phyloP scores from a whole-genome alignment of 2,113 vertebrate species.

The Notothenia coriiceps region DNA sequence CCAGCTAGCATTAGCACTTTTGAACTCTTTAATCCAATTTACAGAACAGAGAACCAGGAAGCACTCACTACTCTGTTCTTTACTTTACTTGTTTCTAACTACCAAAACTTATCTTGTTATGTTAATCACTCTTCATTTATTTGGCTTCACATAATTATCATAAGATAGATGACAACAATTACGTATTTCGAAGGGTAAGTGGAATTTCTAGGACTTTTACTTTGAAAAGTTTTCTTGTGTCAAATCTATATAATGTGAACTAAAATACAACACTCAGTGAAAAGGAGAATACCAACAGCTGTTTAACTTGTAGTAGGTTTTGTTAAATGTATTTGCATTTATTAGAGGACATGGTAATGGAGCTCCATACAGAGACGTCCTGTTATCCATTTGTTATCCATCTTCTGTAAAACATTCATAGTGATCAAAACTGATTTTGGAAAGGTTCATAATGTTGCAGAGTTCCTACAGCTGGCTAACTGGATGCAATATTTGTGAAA shows the following conservation, averaged over 20 bases:
- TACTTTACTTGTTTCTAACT: neutral
- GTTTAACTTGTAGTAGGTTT: too few species aligned
- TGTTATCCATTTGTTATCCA: neutral
- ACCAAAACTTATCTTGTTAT: neutral
- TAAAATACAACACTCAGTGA: too few species aligned
- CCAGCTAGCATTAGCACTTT: neutral
- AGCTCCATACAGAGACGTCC: neutral
- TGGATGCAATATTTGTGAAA: neutral
- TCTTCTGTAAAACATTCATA: neutral
- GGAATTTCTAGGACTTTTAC: too few species aligned
- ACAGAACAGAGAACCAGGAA: neutral
- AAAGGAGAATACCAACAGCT: too few species aligned
- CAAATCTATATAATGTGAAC: too few species aligned
- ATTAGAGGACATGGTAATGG: neutral
- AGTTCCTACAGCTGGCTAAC: constrained; percentile 3
- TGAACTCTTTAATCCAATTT: neutral
- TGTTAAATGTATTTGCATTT: too few species aligned
- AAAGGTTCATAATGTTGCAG: neutral
- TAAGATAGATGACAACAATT: neutral
- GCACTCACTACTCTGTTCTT: neutral
- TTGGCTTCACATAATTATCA: neutral
- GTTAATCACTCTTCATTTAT: neutral
- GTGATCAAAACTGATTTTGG: neutral
- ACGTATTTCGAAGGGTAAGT: too few species aligned
- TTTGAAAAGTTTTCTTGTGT: too few species aligned